Evolutionary conservation across 1,140 invertebrate genomes (phyloP).

Genomic region (Littorina saxatilis): DNA sequence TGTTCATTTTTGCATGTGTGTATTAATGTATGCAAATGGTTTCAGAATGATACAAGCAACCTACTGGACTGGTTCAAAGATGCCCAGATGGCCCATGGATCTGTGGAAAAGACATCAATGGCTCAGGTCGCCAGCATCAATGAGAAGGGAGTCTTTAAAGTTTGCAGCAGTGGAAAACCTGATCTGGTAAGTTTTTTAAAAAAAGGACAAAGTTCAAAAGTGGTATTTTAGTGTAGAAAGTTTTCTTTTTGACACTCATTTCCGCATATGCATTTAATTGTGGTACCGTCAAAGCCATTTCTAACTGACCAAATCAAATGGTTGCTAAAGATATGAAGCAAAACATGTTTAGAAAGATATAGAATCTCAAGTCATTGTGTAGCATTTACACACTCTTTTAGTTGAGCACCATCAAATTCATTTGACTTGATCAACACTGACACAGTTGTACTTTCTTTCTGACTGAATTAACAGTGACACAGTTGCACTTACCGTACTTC

Average conservation of each 20-base stretch:
- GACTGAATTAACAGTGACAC: no score
- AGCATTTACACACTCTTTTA: no score
- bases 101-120: constrained; percentile 71
- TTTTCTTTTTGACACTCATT: no score
- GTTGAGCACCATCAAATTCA: no score
- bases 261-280: no score
- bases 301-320: neutral
- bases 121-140: constrained; percentile 68
- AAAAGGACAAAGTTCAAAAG: neutral
- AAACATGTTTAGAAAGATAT: neutral
- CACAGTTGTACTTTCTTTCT: no score
- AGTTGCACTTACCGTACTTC: no score
- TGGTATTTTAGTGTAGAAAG: neutral
- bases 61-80: constrained; percentile 67
- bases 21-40: neutral
- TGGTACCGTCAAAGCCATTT: neutral
- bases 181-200: no score
- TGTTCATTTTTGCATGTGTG: constrained; percentile 42
- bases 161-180: no score
- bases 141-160: constrained; percentile 59
- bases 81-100: constrained; percentile 68
- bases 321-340: neutral
- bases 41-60: constrained; percentile 47
- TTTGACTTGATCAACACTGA: no score
- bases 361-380: no score